A percentile compares a stretch with the other conserved stretches of the same genome.
These are phyloP conservation scores for Misgurnus mizolepis DNA, from an alignment of 2,113 vertebrate species.

Conservation along the genomic window DNA sequence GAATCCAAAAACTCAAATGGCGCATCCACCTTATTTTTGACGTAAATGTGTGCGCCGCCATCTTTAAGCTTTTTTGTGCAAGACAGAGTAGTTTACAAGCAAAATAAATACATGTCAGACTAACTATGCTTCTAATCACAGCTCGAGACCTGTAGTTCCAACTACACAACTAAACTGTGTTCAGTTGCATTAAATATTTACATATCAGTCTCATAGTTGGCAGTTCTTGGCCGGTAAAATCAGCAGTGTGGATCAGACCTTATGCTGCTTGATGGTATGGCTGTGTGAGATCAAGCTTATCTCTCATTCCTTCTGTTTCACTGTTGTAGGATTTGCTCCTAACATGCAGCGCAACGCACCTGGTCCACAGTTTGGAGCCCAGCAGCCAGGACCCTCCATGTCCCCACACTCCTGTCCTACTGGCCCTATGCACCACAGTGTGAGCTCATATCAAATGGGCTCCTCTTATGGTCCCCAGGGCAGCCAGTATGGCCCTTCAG, in stretches of 20 bases:
- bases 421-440: slow-evolving; percentile 81
- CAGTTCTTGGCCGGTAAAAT: no score
- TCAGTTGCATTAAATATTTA: no score
- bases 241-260: neutral
- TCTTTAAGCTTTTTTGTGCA: no score
- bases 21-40: no score
- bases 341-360: slow-evolving; percentile 83
- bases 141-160: no score
- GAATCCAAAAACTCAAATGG: no score
- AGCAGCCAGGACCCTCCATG: slow-evolving; percentile 86
- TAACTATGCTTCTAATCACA: no score
- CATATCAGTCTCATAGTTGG: no score
- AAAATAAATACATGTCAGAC: no score
- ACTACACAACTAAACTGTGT: no score
- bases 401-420: slow-evolving; percentile 84
- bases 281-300: neutral
- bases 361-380: slow-evolving; percentile 84
- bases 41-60: no score
- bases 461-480: slow-evolving; percentile 67
- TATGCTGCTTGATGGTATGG: neutral
- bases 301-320: neutral
- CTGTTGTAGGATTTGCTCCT: slow-evolving; percentile 81
- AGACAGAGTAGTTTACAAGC: no score
- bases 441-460: slow-evolving; percentile 85
- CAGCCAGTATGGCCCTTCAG: slow-evolving; percentile 89